These are phyloP conservation scores for roundworm (Caenorhabditis elegans) DNA, from an alignment of 1,140 invertebrate species.

Conservation along the genomic window DNA sequence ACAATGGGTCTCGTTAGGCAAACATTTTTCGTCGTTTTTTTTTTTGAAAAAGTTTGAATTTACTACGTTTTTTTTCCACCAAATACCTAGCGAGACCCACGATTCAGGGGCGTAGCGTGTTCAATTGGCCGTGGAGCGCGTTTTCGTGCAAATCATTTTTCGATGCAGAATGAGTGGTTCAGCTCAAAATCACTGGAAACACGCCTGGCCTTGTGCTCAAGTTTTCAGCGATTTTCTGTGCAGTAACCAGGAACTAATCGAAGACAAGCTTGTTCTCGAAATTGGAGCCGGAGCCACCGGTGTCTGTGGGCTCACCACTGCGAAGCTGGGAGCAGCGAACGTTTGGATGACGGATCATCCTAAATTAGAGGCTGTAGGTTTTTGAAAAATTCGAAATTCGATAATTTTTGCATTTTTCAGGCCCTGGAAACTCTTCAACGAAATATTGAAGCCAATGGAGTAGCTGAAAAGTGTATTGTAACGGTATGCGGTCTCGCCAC, in stretches of 20 bases:
- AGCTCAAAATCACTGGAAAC: neutral
- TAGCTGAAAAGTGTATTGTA: neutral
- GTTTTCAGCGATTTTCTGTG: slow-evolving; percentile 44
- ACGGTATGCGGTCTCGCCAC: neutral
- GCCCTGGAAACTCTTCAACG: neutral
- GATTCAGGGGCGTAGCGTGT: no score
- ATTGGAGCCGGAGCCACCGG: slow-evolving; percentile 48
- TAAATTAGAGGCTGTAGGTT: neutral
- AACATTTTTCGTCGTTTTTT: no score
- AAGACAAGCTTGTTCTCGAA: slow-evolving; percentile 37
- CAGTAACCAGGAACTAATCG: slow-evolving; percentile 8
- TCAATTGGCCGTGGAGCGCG: no score
- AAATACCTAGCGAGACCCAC: no score
- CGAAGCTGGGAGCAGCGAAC: slow-evolving; percentile 35
- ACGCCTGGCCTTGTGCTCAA: neutral
- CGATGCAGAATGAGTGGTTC: no score
- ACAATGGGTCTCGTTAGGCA: no score
- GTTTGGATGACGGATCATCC: slow-evolving; percentile 40
- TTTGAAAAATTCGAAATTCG: neutral
- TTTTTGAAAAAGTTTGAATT: no score
- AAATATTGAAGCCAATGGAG: neutral
- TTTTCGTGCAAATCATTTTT: no score
- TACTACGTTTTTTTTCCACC: no score
- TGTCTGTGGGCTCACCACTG: slow-evolving; percentile 10
- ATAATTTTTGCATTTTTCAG: neutral